Conservation (phyloP, 2,888 invertebrate genomes). For the Drosophila niveifrons region DNA sequence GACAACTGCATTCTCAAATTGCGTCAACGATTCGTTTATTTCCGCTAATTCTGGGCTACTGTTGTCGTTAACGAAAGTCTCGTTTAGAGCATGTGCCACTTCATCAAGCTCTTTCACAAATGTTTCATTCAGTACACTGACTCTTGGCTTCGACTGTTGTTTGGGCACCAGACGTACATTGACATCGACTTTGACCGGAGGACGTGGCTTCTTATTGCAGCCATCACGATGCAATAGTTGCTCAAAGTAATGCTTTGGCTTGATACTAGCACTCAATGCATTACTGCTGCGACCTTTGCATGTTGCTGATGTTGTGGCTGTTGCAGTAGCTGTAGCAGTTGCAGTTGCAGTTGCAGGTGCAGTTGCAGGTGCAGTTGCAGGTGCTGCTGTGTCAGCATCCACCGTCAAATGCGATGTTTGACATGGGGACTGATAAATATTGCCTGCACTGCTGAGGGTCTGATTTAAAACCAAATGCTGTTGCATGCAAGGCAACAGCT, state of each 20-base stretch:
- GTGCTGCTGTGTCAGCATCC: constrained; percentile 62
- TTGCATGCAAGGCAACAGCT: constrained; percentile 85
- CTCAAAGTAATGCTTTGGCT: constrained; percentile 75
- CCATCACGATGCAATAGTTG: constrained; percentile 72
- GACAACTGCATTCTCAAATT: constrained; percentile 44
- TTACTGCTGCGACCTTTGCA: constrained; percentile 66
- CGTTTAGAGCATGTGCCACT: constrained; percentile 65
- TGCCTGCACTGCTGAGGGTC: constrained; percentile 71
- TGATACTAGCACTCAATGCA: constrained; percentile 66
- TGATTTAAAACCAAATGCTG: constrained; percentile 85
- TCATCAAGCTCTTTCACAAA: constrained; percentile 70
- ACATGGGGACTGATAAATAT: constrained; percentile 71
- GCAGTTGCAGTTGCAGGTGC: constrained; percentile 7
- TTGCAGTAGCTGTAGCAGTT: constrained; percentile 31
- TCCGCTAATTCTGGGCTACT: constrained; percentile 54
- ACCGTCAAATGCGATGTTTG: constrained; percentile 74
- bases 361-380: constrained; percentile 11
- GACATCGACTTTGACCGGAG: constrained; percentile 91
- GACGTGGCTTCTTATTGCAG: constrained; percentile 71
- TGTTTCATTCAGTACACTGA: constrained; percentile 57
- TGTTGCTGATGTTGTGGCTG: constrained; percentile 27
- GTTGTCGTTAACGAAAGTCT: constrained; percentile 69
- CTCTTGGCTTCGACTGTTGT: constrained; percentile 66
- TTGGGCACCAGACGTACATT: constrained; percentile 91
- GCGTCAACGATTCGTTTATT: constrained; percentile 62